These are phyloP conservation scores for Danio albolineatus DNA, from an alignment of 2,797 vertebrate species.

Conservation along the genomic window DNA sequence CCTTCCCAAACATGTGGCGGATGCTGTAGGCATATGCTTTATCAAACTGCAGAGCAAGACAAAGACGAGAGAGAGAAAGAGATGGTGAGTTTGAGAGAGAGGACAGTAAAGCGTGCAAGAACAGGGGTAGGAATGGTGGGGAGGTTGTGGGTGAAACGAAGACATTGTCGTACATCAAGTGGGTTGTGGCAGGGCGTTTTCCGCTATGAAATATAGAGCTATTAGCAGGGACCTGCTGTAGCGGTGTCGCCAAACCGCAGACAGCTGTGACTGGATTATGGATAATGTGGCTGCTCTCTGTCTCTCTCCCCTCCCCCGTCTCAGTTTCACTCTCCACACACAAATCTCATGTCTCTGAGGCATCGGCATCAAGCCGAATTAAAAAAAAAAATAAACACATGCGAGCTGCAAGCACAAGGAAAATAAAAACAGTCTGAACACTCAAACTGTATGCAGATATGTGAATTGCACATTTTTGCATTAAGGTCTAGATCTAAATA, in stretches of 20 bases:
- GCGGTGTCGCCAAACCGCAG: constrained; percentile 70
- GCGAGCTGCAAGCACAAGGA: constrained; percentile 10
- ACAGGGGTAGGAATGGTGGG: constrained; percentile 44
- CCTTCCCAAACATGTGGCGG: constrained; percentile 96
- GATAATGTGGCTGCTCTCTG: constrained; percentile 58
- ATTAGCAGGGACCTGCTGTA: constrained; percentile 76
- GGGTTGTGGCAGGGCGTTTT: constrained; percentile 73
- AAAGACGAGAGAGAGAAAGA: constrained; percentile 62
- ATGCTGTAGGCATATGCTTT: constrained; percentile 96
- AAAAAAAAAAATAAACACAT: constrained; percentile 16
- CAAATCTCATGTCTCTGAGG: constrained; percentile 34
- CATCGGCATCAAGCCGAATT: constrained; percentile 37
- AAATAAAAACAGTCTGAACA: neutral
- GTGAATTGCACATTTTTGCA: no score
- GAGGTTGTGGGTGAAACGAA: constrained; percentile 71
- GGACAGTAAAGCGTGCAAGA: constrained; percentile 34
- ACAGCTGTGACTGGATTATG: constrained; percentile 74
- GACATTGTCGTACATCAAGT: constrained; percentile 72
- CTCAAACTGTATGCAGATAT: no score
- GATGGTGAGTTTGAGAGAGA: constrained; percentile 60
- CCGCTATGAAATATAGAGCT: constrained; percentile 75
- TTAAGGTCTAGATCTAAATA: no score
- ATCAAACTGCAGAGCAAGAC: constrained; percentile 89
- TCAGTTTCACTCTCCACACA: constrained; percentile 12
- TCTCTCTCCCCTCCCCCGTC: neutral